Percentiles rank a stretch among this genome's conserved stretches.
phyloP scores from a whole-genome alignment of 2,113 vertebrate species.

The Indicator maculatus region DNA sequence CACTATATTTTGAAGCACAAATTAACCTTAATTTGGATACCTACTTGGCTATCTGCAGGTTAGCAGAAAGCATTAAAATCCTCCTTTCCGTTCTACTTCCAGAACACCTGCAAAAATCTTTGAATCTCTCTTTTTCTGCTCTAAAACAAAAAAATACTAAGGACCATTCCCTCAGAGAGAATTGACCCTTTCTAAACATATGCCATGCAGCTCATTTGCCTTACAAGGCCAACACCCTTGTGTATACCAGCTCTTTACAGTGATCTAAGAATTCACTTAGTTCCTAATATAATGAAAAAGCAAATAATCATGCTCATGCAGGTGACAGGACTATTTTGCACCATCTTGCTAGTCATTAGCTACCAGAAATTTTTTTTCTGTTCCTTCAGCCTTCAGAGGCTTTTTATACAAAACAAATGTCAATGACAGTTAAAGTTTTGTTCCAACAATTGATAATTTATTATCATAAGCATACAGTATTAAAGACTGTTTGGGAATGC shows the following conservation, averaged over 20 bases:
- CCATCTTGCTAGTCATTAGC: not conserved
- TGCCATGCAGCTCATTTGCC: not conserved
- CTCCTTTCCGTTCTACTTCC: not conserved
- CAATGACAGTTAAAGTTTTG: not conserved
- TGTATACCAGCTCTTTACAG: not conserved
- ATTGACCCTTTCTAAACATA: not conserved
- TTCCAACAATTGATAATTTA: not conserved
- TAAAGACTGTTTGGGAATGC: not conserved
- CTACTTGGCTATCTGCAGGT: not conserved
- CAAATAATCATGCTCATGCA: not conserved
- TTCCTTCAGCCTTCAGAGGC: not conserved
- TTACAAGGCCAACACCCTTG: not conserved
- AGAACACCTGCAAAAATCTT: not conserved
- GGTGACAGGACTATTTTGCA: not conserved
- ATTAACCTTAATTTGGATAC: not conserved
- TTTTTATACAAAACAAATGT: not conserved
- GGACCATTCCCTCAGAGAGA: not conserved
- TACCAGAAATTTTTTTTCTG: not conserved
- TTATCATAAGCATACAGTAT: not conserved
- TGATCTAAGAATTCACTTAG: not conserved
- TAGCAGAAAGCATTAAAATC: not conserved
- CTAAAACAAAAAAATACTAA: not conserved
- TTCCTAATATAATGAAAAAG: not conserved
- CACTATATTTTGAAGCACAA: not conserved
- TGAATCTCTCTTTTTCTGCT: not conserved